These are phyloP conservation scores for Drosophila pseudoananassae DNA, from an alignment of 1,140 invertebrate genomes.

Conservation along the genomic window DNA sequence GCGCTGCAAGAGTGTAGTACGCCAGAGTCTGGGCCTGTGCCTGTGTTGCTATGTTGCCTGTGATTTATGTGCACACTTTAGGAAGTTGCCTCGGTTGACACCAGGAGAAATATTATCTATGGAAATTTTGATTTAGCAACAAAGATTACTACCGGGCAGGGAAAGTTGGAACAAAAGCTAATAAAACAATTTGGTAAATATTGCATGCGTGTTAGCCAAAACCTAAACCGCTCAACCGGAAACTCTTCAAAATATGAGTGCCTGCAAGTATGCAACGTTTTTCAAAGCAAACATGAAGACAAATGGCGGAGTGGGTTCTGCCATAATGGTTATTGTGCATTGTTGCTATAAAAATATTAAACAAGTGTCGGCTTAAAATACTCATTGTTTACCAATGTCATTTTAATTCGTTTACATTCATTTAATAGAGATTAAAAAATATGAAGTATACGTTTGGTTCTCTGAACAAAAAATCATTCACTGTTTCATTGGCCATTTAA, in stretches of 20 bases:
- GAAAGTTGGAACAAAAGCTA: conserved; percentile 12
- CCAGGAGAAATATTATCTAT: conserved; percentile 42
- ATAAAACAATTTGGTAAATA: conserved; percentile 30
- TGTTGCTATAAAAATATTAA: neutral
- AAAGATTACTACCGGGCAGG: conserved; percentile 23
- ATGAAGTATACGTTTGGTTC: no score
- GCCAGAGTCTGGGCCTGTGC: neutral
- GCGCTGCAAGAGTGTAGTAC: conserved; percentile 12
- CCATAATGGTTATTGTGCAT: no score
- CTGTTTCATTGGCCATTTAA: conserved; percentile 6
- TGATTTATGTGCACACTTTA: conserved; percentile 62
- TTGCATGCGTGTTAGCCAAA: conserved; percentile 7
- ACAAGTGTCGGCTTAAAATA: neutral
- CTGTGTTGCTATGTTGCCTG: conserved; percentile 23
- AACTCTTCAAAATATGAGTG: neutral
- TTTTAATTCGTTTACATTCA: neutral
- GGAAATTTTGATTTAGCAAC: conserved; percentile 45
- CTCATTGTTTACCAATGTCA: neutral
- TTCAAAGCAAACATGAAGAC: neutral
- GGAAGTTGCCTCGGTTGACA: conserved; percentile 28
- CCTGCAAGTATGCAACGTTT: conserved; percentile 21
- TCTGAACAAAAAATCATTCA: neutral
- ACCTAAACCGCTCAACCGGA: conserved; percentile 3
- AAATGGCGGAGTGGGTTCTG: neutral
- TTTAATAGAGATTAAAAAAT: neutral